Conservation (phyloP, 1,140 invertebrate species). For the Neuroterus valhalla region DNA sequence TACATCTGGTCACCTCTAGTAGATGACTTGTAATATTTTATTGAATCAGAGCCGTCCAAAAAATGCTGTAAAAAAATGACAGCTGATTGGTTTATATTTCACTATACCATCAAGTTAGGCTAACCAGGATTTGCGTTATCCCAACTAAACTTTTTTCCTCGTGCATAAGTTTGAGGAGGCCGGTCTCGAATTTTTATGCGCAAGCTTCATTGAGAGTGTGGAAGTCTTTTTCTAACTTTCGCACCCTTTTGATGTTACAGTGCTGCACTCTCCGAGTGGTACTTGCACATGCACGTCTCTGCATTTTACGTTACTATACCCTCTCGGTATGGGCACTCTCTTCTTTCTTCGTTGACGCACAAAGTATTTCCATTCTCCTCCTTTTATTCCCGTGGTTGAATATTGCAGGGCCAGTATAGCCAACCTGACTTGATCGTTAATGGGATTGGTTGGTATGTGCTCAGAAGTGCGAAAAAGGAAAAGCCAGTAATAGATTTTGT, state of each 20-base stretch:
- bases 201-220: not conserved
- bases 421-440: constrained; percentile 16
- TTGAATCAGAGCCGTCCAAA: too few species aligned
- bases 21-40: too few species aligned
- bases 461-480: too few species aligned
- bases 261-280: constrained; percentile 15
- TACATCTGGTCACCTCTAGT: too few species aligned
- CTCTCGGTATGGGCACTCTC: constrained; percentile 12
- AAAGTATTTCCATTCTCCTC: constrained; percentile 22
- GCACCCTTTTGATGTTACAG: constrained; percentile 24
- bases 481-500: too few species aligned
- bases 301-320: constrained; percentile 16
- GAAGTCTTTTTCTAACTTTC: constrained; percentile 21
- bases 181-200: not conserved
- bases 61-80: too few species aligned
- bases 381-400: not conserved
- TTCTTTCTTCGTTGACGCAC: constrained; percentile 1
- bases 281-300: constrained; percentile 22
- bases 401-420: constrained; percentile 1
- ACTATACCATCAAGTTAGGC: too few species aligned
- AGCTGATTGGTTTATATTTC: too few species aligned
- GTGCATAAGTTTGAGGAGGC: not conserved
- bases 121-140: too few species aligned
- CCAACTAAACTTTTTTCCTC: too few species aligned
- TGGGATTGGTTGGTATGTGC: not conserved